phyloP scores from a whole-genome alignment of 2,888 invertebrate species.

The Drosophila formosana region DNA sequence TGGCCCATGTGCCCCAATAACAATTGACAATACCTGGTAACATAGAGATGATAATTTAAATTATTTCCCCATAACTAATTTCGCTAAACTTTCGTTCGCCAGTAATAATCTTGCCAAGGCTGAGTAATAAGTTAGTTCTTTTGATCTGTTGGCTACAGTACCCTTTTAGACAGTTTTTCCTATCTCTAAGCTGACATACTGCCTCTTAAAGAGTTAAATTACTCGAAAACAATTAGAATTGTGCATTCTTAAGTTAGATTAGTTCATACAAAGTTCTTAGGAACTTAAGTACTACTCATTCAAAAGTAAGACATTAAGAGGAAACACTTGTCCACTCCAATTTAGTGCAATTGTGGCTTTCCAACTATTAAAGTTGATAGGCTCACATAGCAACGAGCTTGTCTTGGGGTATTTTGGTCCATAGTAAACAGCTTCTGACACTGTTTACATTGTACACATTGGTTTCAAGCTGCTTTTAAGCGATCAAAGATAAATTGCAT shows the following conservation, averaged over 20 bases:
- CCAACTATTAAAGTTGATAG: neutral
- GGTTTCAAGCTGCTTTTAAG: too few species aligned
- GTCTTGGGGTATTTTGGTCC: neutral
- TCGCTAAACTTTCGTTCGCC: slow-evolving; percentile 41
- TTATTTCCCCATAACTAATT: neutral
- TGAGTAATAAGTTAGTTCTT: slow-evolving; percentile 6
- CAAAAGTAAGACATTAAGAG: too few species aligned
- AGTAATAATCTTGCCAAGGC: slow-evolving; percentile 26
- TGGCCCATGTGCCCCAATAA: slow-evolving; percentile 79
- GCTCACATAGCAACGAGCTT: neutral
- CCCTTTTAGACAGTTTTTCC: slow-evolving; percentile 32
- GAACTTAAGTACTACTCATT: neutral
- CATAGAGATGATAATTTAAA: neutral
- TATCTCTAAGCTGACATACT: slow-evolving; percentile 33
- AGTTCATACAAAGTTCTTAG: neutral
- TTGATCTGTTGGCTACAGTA: neutral
- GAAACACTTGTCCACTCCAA: too few species aligned
- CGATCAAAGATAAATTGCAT: too few species aligned
- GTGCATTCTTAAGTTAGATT: slow-evolving; percentile 9
- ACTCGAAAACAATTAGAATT: slow-evolving; percentile 5
- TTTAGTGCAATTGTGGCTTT: neutral
- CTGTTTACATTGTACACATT: too few species aligned
- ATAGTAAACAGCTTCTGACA: neutral
- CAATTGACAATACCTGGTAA: slow-evolving; percentile 68
- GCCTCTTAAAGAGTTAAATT: slow-evolving; percentile 12